Percentiles rank a stretch among this genome's conserved stretches.
These are phyloP conservation scores for Drosophila peninsularis DNA, from an alignment of 2,888 invertebrate genomes.

Conservation along the genomic window DNA sequence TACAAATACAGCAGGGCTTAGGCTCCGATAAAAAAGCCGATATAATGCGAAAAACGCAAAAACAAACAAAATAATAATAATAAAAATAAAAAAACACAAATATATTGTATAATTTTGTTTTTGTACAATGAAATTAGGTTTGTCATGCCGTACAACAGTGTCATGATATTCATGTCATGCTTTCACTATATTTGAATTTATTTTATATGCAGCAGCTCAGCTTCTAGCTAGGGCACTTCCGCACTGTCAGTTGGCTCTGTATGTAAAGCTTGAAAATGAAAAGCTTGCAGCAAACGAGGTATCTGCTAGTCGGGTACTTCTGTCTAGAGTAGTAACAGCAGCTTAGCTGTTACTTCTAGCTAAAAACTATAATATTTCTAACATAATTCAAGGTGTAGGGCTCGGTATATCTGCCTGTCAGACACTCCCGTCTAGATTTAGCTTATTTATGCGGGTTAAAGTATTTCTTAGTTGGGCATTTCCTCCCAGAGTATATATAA, in stretches of 20 bases:
- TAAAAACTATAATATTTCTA: too few species aligned
- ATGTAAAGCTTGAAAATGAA: too few species aligned
- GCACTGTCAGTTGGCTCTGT: background rate
- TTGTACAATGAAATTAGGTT: slow-evolving; percentile 5
- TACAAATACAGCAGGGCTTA: slow-evolving; percentile 22
- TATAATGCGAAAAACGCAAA: slow-evolving; percentile 28
- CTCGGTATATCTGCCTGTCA: too few species aligned
- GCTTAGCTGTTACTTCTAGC: too few species aligned
- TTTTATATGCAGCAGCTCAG: background rate
- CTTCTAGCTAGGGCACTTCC: slow-evolving; percentile 1
- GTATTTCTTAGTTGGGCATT: background rate
- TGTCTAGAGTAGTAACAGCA: too few species aligned
- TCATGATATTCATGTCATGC: slow-evolving; percentile 7
- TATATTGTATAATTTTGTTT: slow-evolving; percentile 19
- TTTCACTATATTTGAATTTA: slow-evolving; percentile 2
- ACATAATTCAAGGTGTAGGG: too few species aligned
- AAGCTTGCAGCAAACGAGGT: too few species aligned
- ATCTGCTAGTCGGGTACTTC: too few species aligned
- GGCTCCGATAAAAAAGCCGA: slow-evolving; percentile 41
- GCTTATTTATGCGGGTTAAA: too few species aligned
- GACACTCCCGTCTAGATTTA: too few species aligned
- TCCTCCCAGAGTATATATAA: too few species aligned
- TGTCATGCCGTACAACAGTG: background rate
- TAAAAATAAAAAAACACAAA: background rate
- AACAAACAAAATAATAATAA: background rate